Base-by-base conservation (phyloP, 2,888 invertebrate species). In the Thyatira batis region DNA sequence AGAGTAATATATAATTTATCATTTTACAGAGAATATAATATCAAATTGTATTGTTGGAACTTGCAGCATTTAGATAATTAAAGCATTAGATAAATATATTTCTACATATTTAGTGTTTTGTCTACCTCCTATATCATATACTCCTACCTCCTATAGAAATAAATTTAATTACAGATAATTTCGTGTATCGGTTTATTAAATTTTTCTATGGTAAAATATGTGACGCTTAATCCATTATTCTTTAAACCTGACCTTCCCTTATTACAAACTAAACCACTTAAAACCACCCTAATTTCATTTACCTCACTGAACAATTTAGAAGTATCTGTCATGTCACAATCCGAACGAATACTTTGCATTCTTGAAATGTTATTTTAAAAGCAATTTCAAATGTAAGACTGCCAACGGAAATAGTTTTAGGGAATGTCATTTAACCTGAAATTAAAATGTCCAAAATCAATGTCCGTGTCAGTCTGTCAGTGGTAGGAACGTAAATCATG, bases 361-460 rank as follows among this genome's bases (percentile, higher is more conserved):
- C 73, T 59, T 51, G 53, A 55, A 60, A 67, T 61, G 58, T 71
- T 71, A 66, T 57, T 61, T 66, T 69, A 65, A 67, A 69, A 72
- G 70, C 62, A 63, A 69, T 71, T 60, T 63, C 60, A 25, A 25
- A 48, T 48, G 39, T 39, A 17, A 17, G 13, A 39, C 39, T 17
- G 17, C 65, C 67, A 74, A 76, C 78, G 63, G 72, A 82, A 87
- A 87, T 86, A 85, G 79, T 78, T 64, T 71, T 67, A 57, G 76
- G 80, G 80, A 80, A 51, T 74, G 83, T 82, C 80, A 84, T 84
- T 89, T 89, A 88, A 89, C 90, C 88, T 84, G 84, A 89, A 91
- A 91, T 91, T 91, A 89, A 89, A 85, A 84, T 82, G 90, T 90
- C 89, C 73, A 76, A 84, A 83, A 88, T 87, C 86, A 77, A 86